Evolutionary conservation across 1,140 invertebrate genomes (phyloP).

Genomic region (Asobara japonica): DNA sequence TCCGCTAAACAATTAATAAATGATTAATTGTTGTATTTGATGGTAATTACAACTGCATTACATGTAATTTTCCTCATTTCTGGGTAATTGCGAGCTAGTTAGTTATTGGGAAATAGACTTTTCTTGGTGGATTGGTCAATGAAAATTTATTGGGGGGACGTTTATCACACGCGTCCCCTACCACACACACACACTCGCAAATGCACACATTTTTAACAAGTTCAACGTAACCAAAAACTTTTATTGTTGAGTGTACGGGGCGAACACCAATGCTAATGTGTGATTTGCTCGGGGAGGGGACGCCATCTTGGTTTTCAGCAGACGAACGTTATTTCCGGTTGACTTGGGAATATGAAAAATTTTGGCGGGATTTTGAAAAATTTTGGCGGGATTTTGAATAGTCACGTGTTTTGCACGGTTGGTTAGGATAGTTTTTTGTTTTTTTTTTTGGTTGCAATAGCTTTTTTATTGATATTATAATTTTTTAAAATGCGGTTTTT

Average conservation of each 20-base stretch:
- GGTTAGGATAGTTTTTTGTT: neutral
- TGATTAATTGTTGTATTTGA: neutral
- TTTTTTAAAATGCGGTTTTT: no score
- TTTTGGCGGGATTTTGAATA: neutral
- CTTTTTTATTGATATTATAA: neutral
- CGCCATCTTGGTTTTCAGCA: constrained; percentile 9
- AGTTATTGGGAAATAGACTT: neutral
- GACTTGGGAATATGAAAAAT: neutral
- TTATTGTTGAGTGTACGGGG: neutral
- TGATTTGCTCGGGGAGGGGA: no score
- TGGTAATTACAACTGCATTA: neutral
- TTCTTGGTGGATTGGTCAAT: neutral
- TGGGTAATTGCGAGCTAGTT: neutral
- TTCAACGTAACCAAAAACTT: neutral
- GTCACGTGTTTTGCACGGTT: neutral
- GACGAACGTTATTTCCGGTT: neutral
- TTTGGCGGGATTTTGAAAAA: neutral
- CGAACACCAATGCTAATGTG: neutral
- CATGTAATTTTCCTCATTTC: neutral
- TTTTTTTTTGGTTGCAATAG: neutral
- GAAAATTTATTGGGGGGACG: neutral
- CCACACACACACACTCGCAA: neutral
- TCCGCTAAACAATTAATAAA: constrained; percentile 28
- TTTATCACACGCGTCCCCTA: constrained; percentile 1
- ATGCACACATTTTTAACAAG: neutral